Evolutionary conservation across 1,140 invertebrate species (phyloP), one percentile per base, ranked within the genome.

Genomic region (Bombus superbus): DNA sequence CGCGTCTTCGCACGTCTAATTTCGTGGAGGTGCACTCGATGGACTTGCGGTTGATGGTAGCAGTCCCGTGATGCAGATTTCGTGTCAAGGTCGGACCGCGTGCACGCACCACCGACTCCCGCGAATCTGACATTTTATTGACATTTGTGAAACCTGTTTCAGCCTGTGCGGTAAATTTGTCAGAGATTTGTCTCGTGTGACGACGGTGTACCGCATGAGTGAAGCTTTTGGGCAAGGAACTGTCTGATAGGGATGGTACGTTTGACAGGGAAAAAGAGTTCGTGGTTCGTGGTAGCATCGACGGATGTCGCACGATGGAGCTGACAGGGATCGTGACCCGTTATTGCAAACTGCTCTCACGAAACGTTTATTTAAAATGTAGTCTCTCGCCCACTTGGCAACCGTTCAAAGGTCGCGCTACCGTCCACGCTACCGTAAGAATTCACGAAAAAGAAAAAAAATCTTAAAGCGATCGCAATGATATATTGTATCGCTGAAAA

Each of bases 321-420:
- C 73, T 77, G 81, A 83, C 72, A 83, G 44, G 15, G 44, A 76
- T 57, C 35, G 47, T n/a, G 74, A 84, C 38, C 73, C 53, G 53
- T 78, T 79, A 72, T 59, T 72, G 40, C 44, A 28, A 40, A n/a
- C 22, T n/a, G 66, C 35, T 84, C 85, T 87, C 80, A 72, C 69
- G 57, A 76, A 86, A 87, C 86, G 87, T 90, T 92, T 90, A 92
- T 92, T 92, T 92, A 82, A 92, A 90, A 91, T 91, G 73, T 76
- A 68, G 74, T 53, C 81, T 82, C 71, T 84, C 82, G 74, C 69
- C 86, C 64, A 80, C 79, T 90, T 93, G 93, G 93, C 92, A 81
- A 78, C 66, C 75, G 59, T 90, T 86, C 93, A 93, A 94, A 93
- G 92, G 90, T 93, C 93, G 89, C 59, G 44, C 32, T 38, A 68